Percentiles rank a stretch among this genome's conserved stretches.
phyloP scores from a whole-genome alignment of 1,140 invertebrate species.

The Macrobrachium rosenbergii region DNA sequence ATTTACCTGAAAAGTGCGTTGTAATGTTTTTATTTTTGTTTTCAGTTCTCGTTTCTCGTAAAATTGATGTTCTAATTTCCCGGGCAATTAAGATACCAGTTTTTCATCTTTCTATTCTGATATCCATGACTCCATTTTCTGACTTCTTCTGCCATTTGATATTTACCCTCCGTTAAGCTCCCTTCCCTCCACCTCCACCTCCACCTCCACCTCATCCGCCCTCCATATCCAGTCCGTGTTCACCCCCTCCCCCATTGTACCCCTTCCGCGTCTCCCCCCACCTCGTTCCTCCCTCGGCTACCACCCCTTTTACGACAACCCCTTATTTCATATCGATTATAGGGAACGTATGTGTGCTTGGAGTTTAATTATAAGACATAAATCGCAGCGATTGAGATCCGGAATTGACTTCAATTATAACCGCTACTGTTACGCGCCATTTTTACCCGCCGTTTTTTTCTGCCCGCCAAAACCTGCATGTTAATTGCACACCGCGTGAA shows the following conservation, averaged over 20 bases:
- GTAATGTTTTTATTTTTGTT: no score
- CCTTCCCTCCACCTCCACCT: neutral
- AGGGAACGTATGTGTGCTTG: conserved; percentile 14
- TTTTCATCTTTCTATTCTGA: neutral
- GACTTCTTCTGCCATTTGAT: neutral
- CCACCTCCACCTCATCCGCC: neutral
- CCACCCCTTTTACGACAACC: conserved; percentile 28
- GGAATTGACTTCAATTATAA: conserved; percentile 6
- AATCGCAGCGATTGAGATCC: conserved; percentile 24
- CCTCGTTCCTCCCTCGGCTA: conserved; percentile 3
- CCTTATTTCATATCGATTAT: conserved; percentile 32
- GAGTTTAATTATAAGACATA: conserved; percentile 42
- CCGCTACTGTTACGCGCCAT: conserved; percentile 21
- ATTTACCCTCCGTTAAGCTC: no score
- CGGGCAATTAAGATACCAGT: no score
- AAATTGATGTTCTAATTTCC: no score
- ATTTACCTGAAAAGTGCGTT: no score
- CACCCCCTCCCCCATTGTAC: neutral
- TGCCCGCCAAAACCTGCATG: conserved; percentile 1
- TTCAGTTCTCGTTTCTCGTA: no score
- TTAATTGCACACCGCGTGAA: conserved; percentile 10
- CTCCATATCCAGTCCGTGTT: neutral
- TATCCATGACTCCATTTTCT: neutral
- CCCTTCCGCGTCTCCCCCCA: neutral
- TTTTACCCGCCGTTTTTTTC: neutral